Conservation (phyloP, 2,113 vertebrate species). For the Callorhinus ursinus region DNA sequence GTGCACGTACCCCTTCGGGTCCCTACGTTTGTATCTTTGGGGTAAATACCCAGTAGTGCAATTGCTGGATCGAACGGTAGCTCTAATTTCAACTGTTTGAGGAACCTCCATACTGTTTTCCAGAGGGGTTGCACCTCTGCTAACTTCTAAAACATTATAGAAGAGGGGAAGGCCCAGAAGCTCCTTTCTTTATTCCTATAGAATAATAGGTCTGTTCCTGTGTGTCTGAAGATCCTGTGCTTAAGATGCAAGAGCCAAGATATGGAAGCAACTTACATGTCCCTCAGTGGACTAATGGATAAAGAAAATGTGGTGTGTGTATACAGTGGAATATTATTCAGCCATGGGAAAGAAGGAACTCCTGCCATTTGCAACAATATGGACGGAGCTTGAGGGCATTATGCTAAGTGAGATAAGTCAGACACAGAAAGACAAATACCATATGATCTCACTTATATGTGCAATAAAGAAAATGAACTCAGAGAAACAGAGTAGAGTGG, state of each 20-base stretch:
- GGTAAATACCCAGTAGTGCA: too few species aligned
- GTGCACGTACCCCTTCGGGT: too few species aligned
- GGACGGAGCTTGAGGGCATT: not conserved
- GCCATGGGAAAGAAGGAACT: not conserved
- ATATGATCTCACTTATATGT: not conserved
- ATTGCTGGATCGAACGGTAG: too few species aligned
- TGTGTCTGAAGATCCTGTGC: not conserved
- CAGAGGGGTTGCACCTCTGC: not conserved
- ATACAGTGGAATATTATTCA: not conserved
- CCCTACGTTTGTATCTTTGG: too few species aligned
- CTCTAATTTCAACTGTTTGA: too few species aligned
- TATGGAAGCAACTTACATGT: not conserved
- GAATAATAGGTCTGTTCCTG: not conserved
- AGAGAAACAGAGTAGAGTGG: not conserved
- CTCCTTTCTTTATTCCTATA: not conserved
- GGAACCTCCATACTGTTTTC: too few species aligned
- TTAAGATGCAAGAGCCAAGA: not conserved
- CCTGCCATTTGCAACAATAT: not conserved
- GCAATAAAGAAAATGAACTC: too few species aligned
- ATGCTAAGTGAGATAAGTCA: not conserved
- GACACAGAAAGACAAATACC: not conserved
- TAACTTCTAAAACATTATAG: not conserved
- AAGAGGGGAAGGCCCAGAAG: not conserved
- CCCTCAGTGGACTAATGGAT: not conserved
- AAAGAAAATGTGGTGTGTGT: not conserved